Evolutionary conservation across 2,797 vertebrate genomes (phyloP), one percentile per base, ranked within the genome.

Genomic region (Pseudochirops corinnae): DNA sequence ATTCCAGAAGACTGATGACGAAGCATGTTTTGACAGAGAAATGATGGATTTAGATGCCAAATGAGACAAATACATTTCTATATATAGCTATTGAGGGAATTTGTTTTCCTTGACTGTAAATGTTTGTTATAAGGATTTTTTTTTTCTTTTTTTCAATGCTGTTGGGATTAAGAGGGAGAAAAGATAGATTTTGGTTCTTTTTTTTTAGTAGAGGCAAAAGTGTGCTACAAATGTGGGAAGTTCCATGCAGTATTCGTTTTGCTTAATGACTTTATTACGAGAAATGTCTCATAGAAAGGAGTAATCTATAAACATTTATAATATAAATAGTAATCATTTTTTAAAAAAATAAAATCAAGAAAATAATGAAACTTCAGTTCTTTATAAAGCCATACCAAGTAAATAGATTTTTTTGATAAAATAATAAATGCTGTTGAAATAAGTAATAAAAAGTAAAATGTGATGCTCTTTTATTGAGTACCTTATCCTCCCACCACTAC

Each of bases 321-420:
- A 46, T 46, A 39, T 46, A 82, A 31, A 74, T 18, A 74, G 16
- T n/a, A 74, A 74, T 39, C n/a, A 18, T 74, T 67, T 74, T 74
- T 18, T 39, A 39, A 46, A 0, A 21, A 74, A 39, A 26, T 7
- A 82, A 0, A 21, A 26, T 46, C n/a, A 82, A 46, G 9, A 46
- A 82, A 82, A 82, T 18, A 46, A 82, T 24, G n/a, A 67, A 50
- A 18, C 10, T 1, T 87, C 31, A 82, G 21, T 67, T 55, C 14
- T n/a, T 46, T 3, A 39, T 21, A 1, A 0, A 56, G 2, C 0
- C 26, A 52, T 11, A 52, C 26, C 50, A 1, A 13, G n/a, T 13
- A 6, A 58, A 52, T 52, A 60, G 16, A 33, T 0, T 11, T 67
- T 67, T n/a, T 67, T 46, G 33, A 16, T 74, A 74, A 56, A 0